phyloP scores from a whole-genome alignment of 2,888 invertebrate species.

The Galeruca laticollis region DNA sequence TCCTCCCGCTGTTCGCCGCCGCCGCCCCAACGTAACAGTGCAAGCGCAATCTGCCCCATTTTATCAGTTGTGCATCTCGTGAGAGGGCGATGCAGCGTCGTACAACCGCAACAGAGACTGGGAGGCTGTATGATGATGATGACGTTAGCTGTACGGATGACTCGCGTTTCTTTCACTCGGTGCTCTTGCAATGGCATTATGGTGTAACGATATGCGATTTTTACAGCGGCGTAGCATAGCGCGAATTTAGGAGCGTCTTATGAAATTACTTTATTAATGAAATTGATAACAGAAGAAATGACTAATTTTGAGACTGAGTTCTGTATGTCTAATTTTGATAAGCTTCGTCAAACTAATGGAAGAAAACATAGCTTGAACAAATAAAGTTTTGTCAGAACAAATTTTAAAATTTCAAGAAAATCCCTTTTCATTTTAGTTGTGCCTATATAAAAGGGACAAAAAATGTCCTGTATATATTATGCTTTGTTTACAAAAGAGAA shows the following conservation, averaged over 20 bases:
- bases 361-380: too few species aligned
- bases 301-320: too few species aligned
- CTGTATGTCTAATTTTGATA: too few species aligned
- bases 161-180: constrained; percentile 13
- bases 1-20: constrained; percentile 50
- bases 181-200: not conserved
- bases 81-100: constrained; percentile 50
- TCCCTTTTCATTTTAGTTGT: too few species aligned
- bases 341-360: too few species aligned
- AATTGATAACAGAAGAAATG: not conserved
- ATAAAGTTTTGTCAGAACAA: too few species aligned
- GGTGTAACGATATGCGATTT: constrained; percentile 11
- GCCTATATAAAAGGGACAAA: too few species aligned
- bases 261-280: not conserved
- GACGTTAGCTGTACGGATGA: constrained; percentile 13
- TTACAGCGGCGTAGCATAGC: not conserved
- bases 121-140: constrained; percentile 16
- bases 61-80: constrained; percentile 52
- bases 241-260: not conserved
- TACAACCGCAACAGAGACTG: constrained; percentile 26
- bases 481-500: too few species aligned
- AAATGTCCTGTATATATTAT: too few species aligned
- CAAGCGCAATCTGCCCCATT: constrained; percentile 49
- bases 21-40: constrained; percentile 30
- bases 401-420: too few species aligned